phyloP scores from a whole-genome alignment of 2,888 invertebrate species.

The Cheilosia urbana region DNA sequence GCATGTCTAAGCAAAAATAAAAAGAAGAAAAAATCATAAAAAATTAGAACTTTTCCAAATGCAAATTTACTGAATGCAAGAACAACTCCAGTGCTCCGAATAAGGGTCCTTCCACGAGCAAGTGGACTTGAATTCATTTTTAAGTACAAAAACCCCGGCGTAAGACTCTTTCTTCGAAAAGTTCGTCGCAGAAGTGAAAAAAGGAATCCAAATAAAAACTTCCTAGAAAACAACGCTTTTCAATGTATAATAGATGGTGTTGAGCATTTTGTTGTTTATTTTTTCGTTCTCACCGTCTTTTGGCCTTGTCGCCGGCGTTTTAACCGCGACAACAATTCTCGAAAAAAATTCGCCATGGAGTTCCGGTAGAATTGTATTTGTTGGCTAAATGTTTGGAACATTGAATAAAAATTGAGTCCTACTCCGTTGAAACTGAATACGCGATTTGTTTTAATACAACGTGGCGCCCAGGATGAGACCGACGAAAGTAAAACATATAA shows the following conservation, averaged over 20 bases:
- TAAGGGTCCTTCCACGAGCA: conserved; percentile 33
- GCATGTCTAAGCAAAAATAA: neutral
- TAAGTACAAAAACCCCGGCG: conserved; percentile 8
- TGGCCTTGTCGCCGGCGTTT: neutral
- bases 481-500: conserved; percentile 11
- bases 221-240: conserved; percentile 26
- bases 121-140: conserved; percentile 44
- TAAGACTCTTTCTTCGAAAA: conserved; percentile 13
- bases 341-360: conserved; percentile 6
- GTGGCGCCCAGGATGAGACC: neutral
- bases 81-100: conserved; percentile 34
- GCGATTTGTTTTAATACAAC: neutral
- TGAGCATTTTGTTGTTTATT: conserved; percentile 5
- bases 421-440: conserved; percentile 26
- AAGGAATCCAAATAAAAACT: neutral
- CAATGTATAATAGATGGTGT: conserved; percentile 38
- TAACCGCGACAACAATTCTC: neutral
- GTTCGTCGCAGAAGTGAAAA: neutral
- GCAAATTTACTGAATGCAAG: conserved; percentile 38
- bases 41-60: conserved; percentile 10
- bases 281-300: neutral
- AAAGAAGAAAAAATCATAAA: neutral
- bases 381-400: conserved; percentile 45
- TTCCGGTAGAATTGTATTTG: conserved; percentile 11
- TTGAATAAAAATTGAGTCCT: conserved; percentile 55